Percentiles rank a stretch among this genome's conserved stretches.
These are phyloP conservation scores for Urechis unicinctus DNA, from an alignment of 2,888 invertebrate genomes.

Conservation along the genomic window DNA sequence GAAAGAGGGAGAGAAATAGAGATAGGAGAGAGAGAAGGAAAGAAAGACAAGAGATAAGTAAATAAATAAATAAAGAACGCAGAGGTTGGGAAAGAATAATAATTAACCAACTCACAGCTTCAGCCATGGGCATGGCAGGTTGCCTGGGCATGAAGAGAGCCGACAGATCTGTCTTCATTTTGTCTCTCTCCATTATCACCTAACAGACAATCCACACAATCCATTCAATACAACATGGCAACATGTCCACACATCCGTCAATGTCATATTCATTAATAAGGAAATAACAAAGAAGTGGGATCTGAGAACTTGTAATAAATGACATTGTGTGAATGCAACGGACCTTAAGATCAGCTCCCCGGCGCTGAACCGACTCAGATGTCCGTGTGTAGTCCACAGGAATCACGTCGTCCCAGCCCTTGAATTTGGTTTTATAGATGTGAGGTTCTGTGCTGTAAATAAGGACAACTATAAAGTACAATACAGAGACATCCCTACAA, in stretches of 20 bases:
- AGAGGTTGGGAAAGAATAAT: neutral
- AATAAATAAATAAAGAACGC: neutral
- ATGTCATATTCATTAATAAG: neutral
- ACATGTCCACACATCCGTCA: too few relatives aligned
- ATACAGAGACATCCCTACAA: too few relatives aligned
- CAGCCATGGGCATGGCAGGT: conserved; percentile 73
- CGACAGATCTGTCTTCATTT: conserved; percentile 75
- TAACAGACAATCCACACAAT: conserved; percentile 9
- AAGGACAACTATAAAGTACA: too few relatives aligned
- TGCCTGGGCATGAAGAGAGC: conserved; percentile 93
- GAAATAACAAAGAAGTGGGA: neutral
- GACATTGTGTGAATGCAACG: too few relatives aligned
- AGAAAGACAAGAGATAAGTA: too few relatives aligned
- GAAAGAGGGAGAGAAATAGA: too few relatives aligned
- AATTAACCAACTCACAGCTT: conserved; percentile 58
- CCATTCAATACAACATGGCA: too few relatives aligned
- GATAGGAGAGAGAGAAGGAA: too few relatives aligned
- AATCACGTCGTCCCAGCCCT: conserved; percentile 97
- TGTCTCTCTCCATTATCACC: conserved; percentile 56
- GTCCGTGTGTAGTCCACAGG: conserved; percentile 96
- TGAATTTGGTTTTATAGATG: conserved; percentile 92
- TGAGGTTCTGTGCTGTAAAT: conserved; percentile 52
- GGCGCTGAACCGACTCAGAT: conserved; percentile 90
- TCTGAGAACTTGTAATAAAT: neutral
- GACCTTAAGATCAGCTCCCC: conserved; percentile 84